Evolutionary conservation across 2,888 invertebrate species (phyloP).

Genomic region (Macrophya annulata): DNA sequence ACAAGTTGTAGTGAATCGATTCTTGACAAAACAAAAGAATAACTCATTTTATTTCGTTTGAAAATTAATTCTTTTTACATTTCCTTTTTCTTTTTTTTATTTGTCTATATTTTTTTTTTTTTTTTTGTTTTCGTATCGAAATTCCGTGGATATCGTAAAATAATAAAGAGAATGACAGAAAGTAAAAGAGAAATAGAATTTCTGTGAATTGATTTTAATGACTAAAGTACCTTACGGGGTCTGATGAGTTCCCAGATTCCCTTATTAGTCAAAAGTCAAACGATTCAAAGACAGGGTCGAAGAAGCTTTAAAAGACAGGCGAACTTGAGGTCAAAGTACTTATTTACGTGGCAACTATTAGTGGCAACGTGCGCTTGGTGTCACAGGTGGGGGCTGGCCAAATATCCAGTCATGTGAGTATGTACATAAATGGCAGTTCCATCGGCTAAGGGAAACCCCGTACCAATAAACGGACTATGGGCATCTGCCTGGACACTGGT

Average conservation of each 20-base stretch:
- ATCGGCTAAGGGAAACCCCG: constrained; percentile 36
- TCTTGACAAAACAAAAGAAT: background rate
- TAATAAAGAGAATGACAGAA: background rate
- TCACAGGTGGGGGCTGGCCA: constrained; percentile 45
- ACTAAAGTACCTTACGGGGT: background rate
- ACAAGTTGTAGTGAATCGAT: constrained; percentile 15
- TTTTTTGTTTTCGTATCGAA: too few species aligned
- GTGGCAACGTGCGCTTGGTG: constrained; percentile 50
- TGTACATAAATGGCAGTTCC: constrained; percentile 50
- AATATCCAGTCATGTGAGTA: constrained; percentile 53
- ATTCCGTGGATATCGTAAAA: background rate
- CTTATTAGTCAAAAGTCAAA: constrained; percentile 13
- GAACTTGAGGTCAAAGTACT: constrained; percentile 28
- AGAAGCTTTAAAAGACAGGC: background rate
- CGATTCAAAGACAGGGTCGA: constrained; percentile 43
- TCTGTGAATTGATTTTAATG: background rate
- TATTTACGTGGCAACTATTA: constrained; percentile 32
- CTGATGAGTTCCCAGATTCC: constrained; percentile 49
- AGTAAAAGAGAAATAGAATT: background rate
- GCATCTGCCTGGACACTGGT: constrained; percentile 82
- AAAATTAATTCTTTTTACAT: too few species aligned
- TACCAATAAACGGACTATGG: constrained; percentile 78
- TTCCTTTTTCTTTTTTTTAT: background rate
- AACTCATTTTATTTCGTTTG: background rate
- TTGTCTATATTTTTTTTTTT: background rate